Evolutionary conservation across 2,113 vertebrate species (phyloP), one percentile per base, ranked within the genome.

Genomic region (Sinocyclocheilus maitianheensis): DNA sequence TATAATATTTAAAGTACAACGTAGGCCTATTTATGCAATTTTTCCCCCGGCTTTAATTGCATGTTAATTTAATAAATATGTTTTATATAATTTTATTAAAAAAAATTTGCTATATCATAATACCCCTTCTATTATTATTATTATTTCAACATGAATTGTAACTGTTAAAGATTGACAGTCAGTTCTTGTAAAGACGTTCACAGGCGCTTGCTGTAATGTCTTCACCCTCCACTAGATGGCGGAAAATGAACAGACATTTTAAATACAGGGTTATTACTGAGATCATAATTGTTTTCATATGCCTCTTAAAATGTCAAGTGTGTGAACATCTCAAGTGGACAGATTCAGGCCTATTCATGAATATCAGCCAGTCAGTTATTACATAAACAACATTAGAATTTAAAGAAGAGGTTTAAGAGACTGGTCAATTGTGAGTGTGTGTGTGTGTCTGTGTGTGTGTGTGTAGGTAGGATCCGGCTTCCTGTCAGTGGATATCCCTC

Each of bases 401-500:
- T 20, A 37, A 37, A 71, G 71, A 30, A 26, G 8, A 16, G 24
- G 48, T 53, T 34, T 10, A 30, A 53, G 24, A 16, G 24, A 51
- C 65, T 67, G 24, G 26, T 82, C 58, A 62, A n/a, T 10, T 20
- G 18, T 22, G 34, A 5, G 69, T 72, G 69, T 43, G 69, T 43
- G 69, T 40, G 30, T 10, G 67, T 37, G 34, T 11, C 26, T 26
- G 26, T 26, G 26, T 26, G 63, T 78, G 26, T 69, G 86, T 58
- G 86, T 77, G 63, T 84, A 67, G 67, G 82, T 30, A 79, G 48
- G 65, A 69, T 76, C 60, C 71, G 67, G 86, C 88, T 92, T 92
- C 89, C 90, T 84, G 85, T 86, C 84, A 88, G 77, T 88, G 96
- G 95, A 97, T 96, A 95, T 96, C 95, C 95, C 93, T 94, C 92